Conservation (phyloP, 1,140 invertebrate genomes). For the Calycopis cecrops region DNA sequence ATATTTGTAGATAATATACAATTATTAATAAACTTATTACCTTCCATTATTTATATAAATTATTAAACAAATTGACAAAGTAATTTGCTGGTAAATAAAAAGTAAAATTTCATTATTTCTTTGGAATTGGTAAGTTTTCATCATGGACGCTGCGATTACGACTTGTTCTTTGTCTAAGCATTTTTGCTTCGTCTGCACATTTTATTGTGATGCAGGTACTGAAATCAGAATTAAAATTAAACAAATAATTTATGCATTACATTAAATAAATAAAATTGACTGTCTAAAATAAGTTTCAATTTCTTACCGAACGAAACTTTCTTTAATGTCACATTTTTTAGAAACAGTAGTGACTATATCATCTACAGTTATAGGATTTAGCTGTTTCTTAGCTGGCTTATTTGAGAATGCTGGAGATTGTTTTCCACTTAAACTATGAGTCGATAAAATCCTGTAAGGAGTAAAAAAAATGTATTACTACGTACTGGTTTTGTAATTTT, state of each 20-base stretch:
- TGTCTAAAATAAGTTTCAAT: not conserved
- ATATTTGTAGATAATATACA: too few species aligned
- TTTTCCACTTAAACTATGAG: constrained; percentile 61
- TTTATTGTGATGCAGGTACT: constrained; percentile 74
- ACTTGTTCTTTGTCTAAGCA: not conserved
- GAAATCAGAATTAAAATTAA: constrained; percentile 19
- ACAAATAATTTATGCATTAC: constrained; percentile 14
- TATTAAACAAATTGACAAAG: too few species aligned
- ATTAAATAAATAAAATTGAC: constrained; percentile 1
- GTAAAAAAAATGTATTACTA: constrained; percentile 17
- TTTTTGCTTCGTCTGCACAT: constrained; percentile 77
- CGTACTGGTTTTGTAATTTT: too few species aligned
- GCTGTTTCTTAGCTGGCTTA: constrained; percentile 41
- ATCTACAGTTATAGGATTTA: constrained; percentile 49
- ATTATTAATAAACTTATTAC: too few species aligned
- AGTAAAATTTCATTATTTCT: too few species aligned
- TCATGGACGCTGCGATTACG: not conserved
- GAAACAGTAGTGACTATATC: constrained; percentile 63
- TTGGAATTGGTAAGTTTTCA: too few species aligned
- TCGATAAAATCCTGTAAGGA: constrained; percentile 47
- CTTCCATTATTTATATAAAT: too few species aligned
- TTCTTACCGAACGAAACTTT: constrained; percentile 49
- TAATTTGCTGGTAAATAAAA: too few species aligned
- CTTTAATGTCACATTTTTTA: constrained; percentile 43
- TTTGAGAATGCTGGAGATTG: constrained; percentile 42